Base-by-base conservation (phyloP, 2,797 vertebrate genomes). In the Sparidentex hasta region DNA sequence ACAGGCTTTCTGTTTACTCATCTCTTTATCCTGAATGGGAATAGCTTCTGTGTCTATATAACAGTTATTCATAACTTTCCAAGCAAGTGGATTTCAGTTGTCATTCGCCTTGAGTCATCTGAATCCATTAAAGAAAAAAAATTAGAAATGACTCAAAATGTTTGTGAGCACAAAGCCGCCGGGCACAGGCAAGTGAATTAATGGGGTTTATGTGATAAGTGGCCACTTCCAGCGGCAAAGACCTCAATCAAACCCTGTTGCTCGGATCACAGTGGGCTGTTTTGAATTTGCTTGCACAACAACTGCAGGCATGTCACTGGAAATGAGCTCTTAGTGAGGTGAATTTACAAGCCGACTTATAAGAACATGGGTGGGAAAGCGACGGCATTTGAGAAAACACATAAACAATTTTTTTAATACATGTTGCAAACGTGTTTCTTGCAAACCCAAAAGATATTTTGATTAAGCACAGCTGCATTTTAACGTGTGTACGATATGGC, bases 21-120 rank as follows among this genome's bases (percentile, higher is more conserved):
- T 8, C n/a, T 57, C 14, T 16, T 64, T 55, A 57, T 27, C 1
- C 12, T 20, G 59, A 64, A 55, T 70, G 43, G 55, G 33, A 51
- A 25, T 48, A 54, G 20, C 65, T 54, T 61, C 76, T 50, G 59
- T 66, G 70, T 65, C 23, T 62, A 21, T 23, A 5, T n/a, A 17
- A 0, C 51, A 44, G 29, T 74, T 82, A 70, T 72, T 80, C 76
- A 76, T 80, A 80, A 25, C 41, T 47, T 12, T 47, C 9, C 21
- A 7, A 17, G 71, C 11, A 23, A 71, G 25, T 7, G 8, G 20
- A 54, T 54, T 65, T 69, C 51, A 33, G 11, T 55, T 69, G 51
- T n/a, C 33, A 75, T 81, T 55, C 44, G 55, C 80, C 44, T 17
- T 33, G 25, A 44, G 73, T 27, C 23, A 55, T 76, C 48, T 65